Percentiles rank a stretch among this genome's conserved stretches.
Conservation (phyloP, 1,140 invertebrate genomes). For the Halictus rubicundus region DNA sequence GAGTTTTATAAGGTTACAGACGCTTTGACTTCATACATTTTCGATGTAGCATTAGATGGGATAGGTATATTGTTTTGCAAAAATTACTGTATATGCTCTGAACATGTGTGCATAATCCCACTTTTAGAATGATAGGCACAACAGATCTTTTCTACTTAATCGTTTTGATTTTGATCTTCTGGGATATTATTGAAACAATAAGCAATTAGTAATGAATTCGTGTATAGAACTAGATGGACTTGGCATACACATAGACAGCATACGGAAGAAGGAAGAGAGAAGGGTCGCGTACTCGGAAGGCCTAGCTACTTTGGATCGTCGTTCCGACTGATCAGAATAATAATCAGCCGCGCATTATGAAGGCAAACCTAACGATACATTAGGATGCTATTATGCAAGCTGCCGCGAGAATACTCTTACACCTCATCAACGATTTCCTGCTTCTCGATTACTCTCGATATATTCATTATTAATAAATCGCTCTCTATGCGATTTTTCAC, state of each 20-base stretch:
- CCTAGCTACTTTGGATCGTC: slow-evolving; percentile 19
- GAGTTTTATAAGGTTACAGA: too few relatives aligned
- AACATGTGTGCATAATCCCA: too few relatives aligned
- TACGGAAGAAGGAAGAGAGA: slow-evolving; percentile 53
- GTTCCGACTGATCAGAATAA: slow-evolving; percentile 45
- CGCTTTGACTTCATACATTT: too few relatives aligned
- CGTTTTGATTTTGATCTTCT: too few relatives aligned
- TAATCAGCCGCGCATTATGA: slow-evolving; percentile 25
- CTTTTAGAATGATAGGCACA: too few relatives aligned
- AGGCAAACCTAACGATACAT: slow-evolving; percentile 9
- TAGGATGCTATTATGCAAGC: slow-evolving; percentile 9
- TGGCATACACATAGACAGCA: slow-evolving; percentile 7
- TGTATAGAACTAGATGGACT: slow-evolving; percentile 11
- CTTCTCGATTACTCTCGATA: background rate
- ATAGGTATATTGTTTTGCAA: too few relatives aligned
- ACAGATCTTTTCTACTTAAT: too few relatives aligned
- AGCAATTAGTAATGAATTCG: background rate
- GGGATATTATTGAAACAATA: background rate
- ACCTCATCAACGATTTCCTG: background rate
- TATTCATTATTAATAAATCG: background rate
- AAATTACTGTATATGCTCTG: too few relatives aligned
- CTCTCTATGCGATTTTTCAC: too few relatives aligned
- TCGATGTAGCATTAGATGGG: too few relatives aligned
- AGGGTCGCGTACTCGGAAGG: slow-evolving; percentile 29
- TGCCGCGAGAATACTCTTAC: background rate